Evolutionary conservation across 2,113 vertebrate species (phyloP).

Genomic region (Ellobius talpinus): DNA sequence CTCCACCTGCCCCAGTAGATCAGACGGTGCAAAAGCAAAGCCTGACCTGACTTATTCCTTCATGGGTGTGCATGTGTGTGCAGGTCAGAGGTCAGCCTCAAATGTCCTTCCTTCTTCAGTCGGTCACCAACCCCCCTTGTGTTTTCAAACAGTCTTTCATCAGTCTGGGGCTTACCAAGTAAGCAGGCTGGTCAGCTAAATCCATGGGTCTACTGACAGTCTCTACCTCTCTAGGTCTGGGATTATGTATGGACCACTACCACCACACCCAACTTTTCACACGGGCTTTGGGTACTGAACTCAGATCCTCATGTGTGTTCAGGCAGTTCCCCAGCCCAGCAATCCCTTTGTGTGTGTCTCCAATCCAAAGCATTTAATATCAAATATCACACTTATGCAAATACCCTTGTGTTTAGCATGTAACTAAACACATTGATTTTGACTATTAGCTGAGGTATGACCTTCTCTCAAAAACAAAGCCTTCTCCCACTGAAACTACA

Average conservation of each 20-base stretch:
- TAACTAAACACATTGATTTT: not conserved
- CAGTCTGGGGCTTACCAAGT: not conserved
- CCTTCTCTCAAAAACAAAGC: not conserved
- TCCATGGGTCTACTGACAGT: rapidly evolving
- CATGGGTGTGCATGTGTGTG: too few species aligned
- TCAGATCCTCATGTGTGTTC: not conserved
- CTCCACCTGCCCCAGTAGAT: not conserved
- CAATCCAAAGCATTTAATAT: not conserved
- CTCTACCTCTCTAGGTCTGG: not conserved
- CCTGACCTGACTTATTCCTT: not conserved
- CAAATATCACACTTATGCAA: not conserved
- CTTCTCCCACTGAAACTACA: not conserved
- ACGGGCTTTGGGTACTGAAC: not conserved
- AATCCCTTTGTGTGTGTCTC: not conserved
- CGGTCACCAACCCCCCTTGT: not conserved
- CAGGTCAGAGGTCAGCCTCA: not conserved
- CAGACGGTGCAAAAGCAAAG: not conserved
- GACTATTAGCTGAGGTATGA: not conserved
- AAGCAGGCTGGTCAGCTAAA: not conserved
- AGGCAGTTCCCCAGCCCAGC: not conserved
- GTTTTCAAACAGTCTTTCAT: not conserved
- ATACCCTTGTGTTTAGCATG: not conserved
- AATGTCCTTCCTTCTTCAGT: too few species aligned
- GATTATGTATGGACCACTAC: too few species aligned
- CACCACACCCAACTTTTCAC: not conserved